A percentile compares a stretch with the other conserved stretches of the same genome.
Evolutionary conservation across 2,797 vertebrate species (phyloP).

Genomic region (Choloepus didactylus): DNA sequence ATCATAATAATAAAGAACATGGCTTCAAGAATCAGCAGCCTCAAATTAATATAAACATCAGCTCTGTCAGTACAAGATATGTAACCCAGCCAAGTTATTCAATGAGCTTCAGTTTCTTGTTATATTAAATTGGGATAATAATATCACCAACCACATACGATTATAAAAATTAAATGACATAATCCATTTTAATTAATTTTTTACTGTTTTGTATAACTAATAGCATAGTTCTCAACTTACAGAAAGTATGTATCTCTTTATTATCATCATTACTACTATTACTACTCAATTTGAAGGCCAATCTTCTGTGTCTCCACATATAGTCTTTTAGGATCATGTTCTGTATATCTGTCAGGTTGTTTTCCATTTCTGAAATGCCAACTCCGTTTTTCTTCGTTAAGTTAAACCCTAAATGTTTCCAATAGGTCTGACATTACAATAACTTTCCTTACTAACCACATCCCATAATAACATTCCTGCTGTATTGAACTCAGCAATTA

Average conservation of each 20-base stretch:
- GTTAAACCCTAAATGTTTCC: slow-evolving; percentile 34
- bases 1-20: slow-evolving; percentile 23
- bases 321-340: background rate
- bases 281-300: background rate
- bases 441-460: background rate
- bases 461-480: background rate
- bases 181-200: background rate
- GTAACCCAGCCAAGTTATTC: background rate
- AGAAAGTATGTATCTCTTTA: background rate
- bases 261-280: background rate
- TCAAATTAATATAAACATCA: slow-evolving; percentile 34
- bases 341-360: background rate
- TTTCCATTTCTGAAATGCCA: slow-evolving; percentile 43
- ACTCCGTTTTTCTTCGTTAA: slow-evolving; percentile 14
- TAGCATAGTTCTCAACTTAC: background rate
- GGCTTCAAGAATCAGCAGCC: background rate
- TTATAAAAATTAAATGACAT: background rate
- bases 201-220: background rate
- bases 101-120: slow-evolving; percentile 7
- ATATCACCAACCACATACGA: background rate
- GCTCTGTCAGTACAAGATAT: background rate
- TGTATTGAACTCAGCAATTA: background rate
- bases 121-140: background rate
- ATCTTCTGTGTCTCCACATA: background rate
- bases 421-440: background rate